Conservation (phyloP, 2,113 vertebrate species). For the Malurus elegans region DNA sequence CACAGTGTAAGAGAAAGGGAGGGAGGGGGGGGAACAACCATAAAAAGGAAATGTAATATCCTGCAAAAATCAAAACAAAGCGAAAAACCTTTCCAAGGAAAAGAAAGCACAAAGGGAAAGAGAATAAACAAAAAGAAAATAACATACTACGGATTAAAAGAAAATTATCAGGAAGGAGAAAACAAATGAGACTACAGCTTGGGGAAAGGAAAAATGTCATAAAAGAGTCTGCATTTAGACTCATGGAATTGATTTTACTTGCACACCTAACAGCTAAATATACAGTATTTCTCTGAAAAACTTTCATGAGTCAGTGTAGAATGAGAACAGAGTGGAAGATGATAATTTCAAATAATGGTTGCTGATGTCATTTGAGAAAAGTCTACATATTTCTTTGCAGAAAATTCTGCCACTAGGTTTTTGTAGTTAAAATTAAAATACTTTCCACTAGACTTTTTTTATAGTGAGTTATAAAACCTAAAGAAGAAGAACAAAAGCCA, state of each 20-base stretch:
- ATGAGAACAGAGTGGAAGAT: background rate
- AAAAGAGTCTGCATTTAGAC: background rate
- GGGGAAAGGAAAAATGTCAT: background rate
- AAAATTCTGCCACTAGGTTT: background rate
- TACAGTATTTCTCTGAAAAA: background rate
- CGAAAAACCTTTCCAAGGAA: background rate
- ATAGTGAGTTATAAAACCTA: background rate
- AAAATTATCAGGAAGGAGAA: background rate
- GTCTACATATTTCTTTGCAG: background rate
- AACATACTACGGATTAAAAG: background rate
- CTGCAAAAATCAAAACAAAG: background rate
- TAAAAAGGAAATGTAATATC: background rate
- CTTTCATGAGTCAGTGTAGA: background rate
- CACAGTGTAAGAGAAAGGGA: background rate
- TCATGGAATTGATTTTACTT: background rate
- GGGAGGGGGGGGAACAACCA: background rate
- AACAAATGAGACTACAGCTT: background rate
- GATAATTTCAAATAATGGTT: background rate
- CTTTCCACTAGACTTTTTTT: background rate
- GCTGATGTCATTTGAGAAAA: constrained; percentile 2
- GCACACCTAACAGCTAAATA: background rate
- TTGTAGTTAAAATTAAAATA: background rate
- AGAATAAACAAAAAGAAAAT: background rate
- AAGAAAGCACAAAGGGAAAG: background rate
- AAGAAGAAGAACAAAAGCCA: background rate